Evolutionary conservation across 2,113 vertebrate species (phyloP), one percentile per base, ranked within the genome.

Genomic region (Chinchilla lanigera): DNA sequence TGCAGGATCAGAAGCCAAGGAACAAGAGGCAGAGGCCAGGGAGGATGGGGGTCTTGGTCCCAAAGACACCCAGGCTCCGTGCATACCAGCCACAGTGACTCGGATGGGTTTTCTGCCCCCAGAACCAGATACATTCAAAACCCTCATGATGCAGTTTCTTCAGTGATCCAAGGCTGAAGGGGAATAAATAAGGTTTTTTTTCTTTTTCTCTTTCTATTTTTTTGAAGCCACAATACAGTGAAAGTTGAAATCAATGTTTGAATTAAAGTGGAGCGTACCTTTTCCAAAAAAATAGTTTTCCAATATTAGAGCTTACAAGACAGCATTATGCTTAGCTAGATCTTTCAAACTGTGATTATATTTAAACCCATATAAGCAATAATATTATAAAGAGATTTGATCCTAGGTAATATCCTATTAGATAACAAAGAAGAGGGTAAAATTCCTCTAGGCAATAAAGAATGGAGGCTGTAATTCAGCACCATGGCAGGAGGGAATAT

Each of bases 221-320:
- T 71, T 65, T 63, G 2, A 93, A 95, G 67, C 2, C 10, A 77
- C 52, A 69, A 82, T 90, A 85, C 19, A 86, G n/a, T 54, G 63
- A 69, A 96, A 60, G 69, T 90, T 84, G 91, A 92, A 92, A 78
- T 71, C 94, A 67, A 93, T 89, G 44, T 81, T 60, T 90, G 80
- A 84, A 81, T 50, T 77, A 71, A n/a, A 69, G n/a, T 35, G 44
- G 44, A 94, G n/a, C 41, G 35, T 69, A 63, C 54, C 75, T 83
- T 97, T 73, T 93, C 89, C 47, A 61, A 86, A 80, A 94, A 88
- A 94, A 47, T 3, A 50, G 28, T 86, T 83, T 97, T 96, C 89
- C 47, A 94, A 91, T 13, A 80, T 93, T 91, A 96, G 71, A 85
- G 86, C 54, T 94, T 86, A 86, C 41, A 89, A 50, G 77, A 87